A percentile compares a stretch with the other conserved stretches of the same genome.
These are phyloP conservation scores for Operophtera brumata DNA, from an alignment of 2,888 invertebrate species.

Conservation along the genomic window DNA sequence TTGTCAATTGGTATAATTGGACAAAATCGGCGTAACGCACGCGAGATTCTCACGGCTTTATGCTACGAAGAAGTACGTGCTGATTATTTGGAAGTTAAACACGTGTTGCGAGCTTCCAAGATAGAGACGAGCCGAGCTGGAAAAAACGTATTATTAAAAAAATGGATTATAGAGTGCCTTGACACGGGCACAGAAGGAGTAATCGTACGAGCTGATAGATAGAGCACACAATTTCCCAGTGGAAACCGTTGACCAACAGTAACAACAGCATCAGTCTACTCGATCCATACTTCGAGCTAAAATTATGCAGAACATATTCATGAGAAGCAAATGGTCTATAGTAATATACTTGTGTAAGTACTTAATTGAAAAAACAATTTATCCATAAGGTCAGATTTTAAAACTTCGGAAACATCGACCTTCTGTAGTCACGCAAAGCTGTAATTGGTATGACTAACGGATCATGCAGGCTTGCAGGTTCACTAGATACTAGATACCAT, in stretches of 20 bases:
- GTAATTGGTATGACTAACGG: constrained; percentile 33
- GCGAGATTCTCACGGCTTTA: constrained; percentile 48
- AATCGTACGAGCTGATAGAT: neutral
- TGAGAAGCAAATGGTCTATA: neutral
- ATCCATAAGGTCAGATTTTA: constrained; percentile 28
- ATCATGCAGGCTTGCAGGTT: constrained; percentile 21
- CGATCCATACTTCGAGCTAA: neutral
- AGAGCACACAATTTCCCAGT: constrained; percentile 12
- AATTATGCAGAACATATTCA: neutral
- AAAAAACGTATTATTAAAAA: neutral
- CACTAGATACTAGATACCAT: constrained; percentile 11
- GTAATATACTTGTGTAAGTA: constrained; percentile 11
- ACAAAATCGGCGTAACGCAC: constrained; percentile 52
- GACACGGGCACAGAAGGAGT: neutral
- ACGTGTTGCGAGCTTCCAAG: neutral
- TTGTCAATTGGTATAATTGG: constrained; percentile 56
- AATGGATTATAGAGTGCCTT: neutral
- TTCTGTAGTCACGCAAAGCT: constrained; percentile 31
- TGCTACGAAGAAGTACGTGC: constrained; percentile 24
- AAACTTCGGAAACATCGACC: constrained; percentile 31
- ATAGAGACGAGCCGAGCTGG: neutral
- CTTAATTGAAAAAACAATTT: constrained; percentile 1
- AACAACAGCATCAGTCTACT: neutral
- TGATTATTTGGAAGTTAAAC: constrained; percentile 32
- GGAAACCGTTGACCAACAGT: constrained; percentile 3